A percentile compares a stretch with the other conserved stretches of the same genome.
phyloP scores from a whole-genome alignment of 1,140 invertebrate species.

The Sminthurinus signatus region DNA sequence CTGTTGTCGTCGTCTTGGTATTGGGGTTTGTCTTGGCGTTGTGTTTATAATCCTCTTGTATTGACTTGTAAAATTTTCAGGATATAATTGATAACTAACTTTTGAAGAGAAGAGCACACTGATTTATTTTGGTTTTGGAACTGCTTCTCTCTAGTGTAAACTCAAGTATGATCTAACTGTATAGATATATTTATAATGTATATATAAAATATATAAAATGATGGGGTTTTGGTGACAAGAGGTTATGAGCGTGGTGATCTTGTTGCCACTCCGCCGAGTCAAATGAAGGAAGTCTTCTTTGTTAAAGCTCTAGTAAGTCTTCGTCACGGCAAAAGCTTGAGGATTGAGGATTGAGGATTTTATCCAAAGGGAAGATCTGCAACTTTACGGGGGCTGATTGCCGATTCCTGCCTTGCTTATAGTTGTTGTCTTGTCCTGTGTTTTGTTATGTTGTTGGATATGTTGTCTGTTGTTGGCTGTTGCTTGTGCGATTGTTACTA shows the following conservation, averaged over 20 bases:
- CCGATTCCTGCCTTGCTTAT: too few relatives aligned
- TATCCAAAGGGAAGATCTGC: slow-evolving; percentile 21
- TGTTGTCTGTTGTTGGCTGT: neutral
- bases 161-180: too few relatives aligned
- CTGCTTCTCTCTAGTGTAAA: too few relatives aligned
- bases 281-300: slow-evolving; percentile 30
- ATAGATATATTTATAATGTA: too few relatives aligned
- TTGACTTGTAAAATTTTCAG: too few relatives aligned
- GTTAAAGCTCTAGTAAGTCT: slow-evolving; percentile 21
- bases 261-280: slow-evolving; percentile 20
- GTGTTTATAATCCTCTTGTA: too few relatives aligned
- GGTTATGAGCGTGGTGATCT: neutral
- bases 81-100: too few relatives aligned
- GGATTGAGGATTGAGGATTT: slow-evolving; percentile 8
- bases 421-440: neutral
- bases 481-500: neutral
- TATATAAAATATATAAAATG: too few relatives aligned
- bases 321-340: slow-evolving; percentile 9
- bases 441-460: neutral
- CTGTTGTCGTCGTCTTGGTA: too few relatives aligned
- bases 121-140: too few relatives aligned
- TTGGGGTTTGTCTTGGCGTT: too few relatives aligned
- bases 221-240: neutral
- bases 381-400: slow-evolving; percentile 13
- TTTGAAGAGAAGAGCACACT: too few relatives aligned